Evolutionary conservation across 2,888 invertebrate genomes (phyloP), one percentile per base, ranked within the genome.

Genomic region (Dichetophora obliterata): DNA sequence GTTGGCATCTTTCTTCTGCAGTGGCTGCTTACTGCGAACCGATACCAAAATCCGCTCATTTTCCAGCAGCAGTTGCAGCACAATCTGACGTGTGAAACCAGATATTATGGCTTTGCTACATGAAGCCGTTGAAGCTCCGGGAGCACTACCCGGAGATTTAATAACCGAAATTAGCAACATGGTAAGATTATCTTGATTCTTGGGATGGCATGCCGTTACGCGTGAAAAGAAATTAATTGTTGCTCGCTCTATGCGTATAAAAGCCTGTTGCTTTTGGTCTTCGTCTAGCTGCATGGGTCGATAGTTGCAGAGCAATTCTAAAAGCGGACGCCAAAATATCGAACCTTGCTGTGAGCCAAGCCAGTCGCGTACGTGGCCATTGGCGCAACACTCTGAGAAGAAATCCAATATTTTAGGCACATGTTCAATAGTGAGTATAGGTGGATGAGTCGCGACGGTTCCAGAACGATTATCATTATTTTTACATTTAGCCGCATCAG

Each of bases 331-430:
- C 97, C 97, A 97, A 90, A 97, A 97, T n/a, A 92, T 91, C 3
- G 94, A 92, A 8, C 96, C 96, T 81, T 95, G 93, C 69, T 91
- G 89, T 0, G 93, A 92, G 16, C 97, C 97, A 66, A 97, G 91
- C 97, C 97, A 97, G 88, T 96, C 95, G 81, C 96, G 93, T 91
- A 97, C 93, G 80, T 93, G 91, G 24, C 94, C 93, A 84, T 96
- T 96, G 27, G 93, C 92, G 86, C 95, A 94, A 77, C 96, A 92
- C 80, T 94, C 93, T 0, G 94, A 93, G 85, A 96, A 93, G 90
- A 97, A 96, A 83, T 94, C 93, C 78, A 97, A 91, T 71, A 95
- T 92, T 69, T 91, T 90, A 0, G 92, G 92, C 66, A 93, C 91
- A 84, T 92, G 92, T 69, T 92, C 91, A 31, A 92, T 89, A 80